Conservation (phyloP, 2,797 vertebrate species). For the Okamejei kenojei region DNA sequence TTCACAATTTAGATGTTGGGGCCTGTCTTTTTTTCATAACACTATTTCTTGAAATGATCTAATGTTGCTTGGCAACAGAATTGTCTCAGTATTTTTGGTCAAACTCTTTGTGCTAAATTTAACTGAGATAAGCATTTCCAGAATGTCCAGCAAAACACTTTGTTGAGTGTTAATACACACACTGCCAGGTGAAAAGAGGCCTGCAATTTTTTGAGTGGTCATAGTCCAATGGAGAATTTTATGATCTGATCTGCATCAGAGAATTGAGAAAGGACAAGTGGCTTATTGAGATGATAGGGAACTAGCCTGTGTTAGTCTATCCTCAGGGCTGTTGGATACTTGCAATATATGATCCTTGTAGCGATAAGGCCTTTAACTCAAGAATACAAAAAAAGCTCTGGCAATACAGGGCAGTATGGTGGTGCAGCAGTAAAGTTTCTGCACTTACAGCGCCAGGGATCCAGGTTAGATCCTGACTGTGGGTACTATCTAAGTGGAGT, state of each 20-base stretch:
- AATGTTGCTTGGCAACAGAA: conserved; percentile 5
- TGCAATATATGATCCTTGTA: neutral
- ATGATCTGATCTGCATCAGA: neutral
- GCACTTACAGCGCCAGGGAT: no score
- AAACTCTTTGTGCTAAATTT: neutral
- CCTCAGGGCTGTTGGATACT: neutral
- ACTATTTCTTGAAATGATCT: neutral
- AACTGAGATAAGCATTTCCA: neutral
- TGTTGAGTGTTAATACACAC: neutral
- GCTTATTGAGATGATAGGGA: neutral
- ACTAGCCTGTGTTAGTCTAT: neutral
- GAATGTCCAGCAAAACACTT: neutral
- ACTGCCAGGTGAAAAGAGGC: neutral
- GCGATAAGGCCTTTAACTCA: neutral
- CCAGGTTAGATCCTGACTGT: no score
- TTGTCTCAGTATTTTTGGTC: neutral
- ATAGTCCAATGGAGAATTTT: neutral
- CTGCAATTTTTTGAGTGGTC: neutral
- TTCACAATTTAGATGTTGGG: neutral
- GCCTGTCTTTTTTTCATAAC: no score
- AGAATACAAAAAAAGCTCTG: neutral
- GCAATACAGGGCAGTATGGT: no score
- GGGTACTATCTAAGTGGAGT: no score
- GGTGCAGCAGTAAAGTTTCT: no score
- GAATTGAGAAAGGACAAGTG: neutral